Base-by-base conservation (phyloP, 1,140 invertebrate genomes). In the Apis dorsata region DNA sequence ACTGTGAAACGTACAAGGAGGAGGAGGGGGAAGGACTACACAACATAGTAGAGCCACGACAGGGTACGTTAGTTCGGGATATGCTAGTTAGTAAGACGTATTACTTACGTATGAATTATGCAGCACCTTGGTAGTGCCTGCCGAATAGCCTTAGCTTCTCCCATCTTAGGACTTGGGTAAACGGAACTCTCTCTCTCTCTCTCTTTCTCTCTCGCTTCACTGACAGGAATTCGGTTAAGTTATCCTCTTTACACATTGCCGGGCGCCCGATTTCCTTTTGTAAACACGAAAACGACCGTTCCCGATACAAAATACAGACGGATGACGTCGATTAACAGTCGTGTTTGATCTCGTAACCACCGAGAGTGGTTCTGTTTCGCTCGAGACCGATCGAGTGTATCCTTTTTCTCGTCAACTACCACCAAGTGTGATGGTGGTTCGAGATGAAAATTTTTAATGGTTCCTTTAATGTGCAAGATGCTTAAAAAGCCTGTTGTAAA, bases 31-130 rank as follows among this genome's bases (percentile, higher is more conserved):
- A 75, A 71, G 72, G 69, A 81, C 81, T 86, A 79, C 75, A 81
- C 75, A 79, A 86, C 71, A 70, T 65, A 74, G 79, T 65, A 74
- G 79, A 66, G 63, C 74, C 81, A 75, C 86, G 85, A 88, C 83
- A 85, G 80, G 81, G 79, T 88, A 84, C 88, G 85, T 86, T 89
- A 84, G 90, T 85, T 88, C 63, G 69, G 87, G 84, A 83, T 72
- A 84, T 79, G 81, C 82, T 88, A 87, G 80, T 88, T 88, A 90
- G 85, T 90, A 92, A 93, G 92, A 92, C 89, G 91, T 93, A 92
- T 92, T 93, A 93, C 91, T 92, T 90, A 87, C 88, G 86, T 90
- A 91, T 93, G 90, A 93, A 93, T 92, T 92, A 92, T 92, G 89
- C 85, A 92, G 85, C 76, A 85, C 77, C 87, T 89, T 79, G 73